Conservation (phyloP, 2,113 vertebrate species). For the Chionomys nivalis region DNA sequence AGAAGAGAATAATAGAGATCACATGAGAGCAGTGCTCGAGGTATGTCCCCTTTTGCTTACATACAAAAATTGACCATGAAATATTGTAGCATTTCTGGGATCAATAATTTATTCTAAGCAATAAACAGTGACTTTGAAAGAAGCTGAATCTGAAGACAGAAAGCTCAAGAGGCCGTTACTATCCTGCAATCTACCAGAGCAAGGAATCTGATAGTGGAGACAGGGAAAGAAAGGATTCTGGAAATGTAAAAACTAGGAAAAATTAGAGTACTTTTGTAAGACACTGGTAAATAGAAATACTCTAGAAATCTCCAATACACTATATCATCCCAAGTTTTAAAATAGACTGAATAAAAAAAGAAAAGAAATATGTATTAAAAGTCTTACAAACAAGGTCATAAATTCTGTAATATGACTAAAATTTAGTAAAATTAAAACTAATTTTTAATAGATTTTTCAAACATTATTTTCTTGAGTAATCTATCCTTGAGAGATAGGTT, state of each 20-base stretch:
- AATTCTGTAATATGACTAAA: neutral
- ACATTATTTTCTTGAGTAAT: neutral
- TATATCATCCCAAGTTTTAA: neutral
- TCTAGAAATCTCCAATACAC: neutral
- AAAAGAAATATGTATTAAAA: neutral
- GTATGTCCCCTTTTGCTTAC: rapidly evolving
- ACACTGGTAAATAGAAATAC: neutral
- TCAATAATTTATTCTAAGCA: neutral
- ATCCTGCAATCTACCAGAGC: rapidly evolving
- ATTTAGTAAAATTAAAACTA: neutral
- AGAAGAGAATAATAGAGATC: rapidly evolving
- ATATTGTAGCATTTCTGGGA: neutral
- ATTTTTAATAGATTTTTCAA: neutral
- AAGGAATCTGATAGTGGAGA: neutral
- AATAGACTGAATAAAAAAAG: neutral
- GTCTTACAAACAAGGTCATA: neutral
- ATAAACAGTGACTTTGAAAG: rapidly evolving
- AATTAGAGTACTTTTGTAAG: neutral
- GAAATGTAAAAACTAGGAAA: neutral
- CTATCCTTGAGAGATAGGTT: neutral
- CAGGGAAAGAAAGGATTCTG: neutral
- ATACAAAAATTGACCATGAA: neutral
- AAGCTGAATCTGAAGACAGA: neutral
- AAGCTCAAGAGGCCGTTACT: neutral
- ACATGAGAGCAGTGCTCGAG: neutral